These are phyloP conservation scores for Conger conger DNA, from an alignment of 2,113 vertebrate species.

Conservation along the genomic window DNA sequence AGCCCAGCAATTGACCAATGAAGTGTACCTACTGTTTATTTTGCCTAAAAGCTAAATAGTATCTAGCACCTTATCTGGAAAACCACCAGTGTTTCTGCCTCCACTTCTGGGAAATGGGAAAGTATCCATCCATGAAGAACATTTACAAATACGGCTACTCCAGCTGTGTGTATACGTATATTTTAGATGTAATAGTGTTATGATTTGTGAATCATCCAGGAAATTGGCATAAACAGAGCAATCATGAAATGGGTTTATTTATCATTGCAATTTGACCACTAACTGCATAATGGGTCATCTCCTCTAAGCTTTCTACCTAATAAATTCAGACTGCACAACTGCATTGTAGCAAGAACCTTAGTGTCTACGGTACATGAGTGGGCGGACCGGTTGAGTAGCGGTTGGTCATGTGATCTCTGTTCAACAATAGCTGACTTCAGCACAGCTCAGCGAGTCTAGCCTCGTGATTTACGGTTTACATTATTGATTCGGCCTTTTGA, in stretches of 20 bases:
- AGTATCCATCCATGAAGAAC: neutral
- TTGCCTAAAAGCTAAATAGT: too few species aligned
- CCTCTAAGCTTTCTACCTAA: neutral
- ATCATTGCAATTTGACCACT: neutral
- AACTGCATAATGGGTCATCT: neutral
- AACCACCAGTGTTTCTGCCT: too few species aligned
- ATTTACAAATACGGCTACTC: neutral
- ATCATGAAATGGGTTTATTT: neutral
- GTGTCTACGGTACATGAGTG: neutral
- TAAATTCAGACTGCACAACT: neutral
- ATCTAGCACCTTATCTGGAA: too few species aligned
- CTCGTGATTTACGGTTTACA: neutral
- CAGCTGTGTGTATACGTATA: neutral
- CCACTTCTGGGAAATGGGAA: too few species aligned
- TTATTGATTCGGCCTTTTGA: neutral
- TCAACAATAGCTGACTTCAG: neutral
- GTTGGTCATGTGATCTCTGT: neutral
- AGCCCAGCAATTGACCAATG: too few species aligned
- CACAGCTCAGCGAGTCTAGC: neutral
- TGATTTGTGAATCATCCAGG: neutral
- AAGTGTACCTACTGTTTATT: too few species aligned
- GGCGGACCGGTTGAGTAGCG: neutral
- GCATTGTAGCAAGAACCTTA: neutral
- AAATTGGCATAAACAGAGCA: neutral
- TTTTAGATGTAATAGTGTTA: neutral